Conservation (phyloP, 2,888 invertebrate species). For the Drosophila ustulata region DNA sequence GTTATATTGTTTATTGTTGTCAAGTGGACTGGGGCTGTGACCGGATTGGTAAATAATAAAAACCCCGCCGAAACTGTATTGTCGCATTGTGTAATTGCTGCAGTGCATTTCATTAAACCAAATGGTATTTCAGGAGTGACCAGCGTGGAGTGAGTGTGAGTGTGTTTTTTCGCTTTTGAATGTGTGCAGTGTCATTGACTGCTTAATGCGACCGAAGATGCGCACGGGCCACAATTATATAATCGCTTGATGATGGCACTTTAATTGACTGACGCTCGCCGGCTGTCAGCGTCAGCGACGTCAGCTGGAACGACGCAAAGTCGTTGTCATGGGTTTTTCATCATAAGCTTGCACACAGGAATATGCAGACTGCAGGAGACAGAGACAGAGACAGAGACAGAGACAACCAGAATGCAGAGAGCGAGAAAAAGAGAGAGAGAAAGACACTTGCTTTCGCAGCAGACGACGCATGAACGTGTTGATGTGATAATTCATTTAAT, state of each 20-base stretch:
- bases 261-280: conserved; percentile 57
- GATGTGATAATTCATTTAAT: conserved; percentile 66
- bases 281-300: conserved; percentile 41
- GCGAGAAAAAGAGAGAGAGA: not conserved
- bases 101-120: conserved; percentile 49
- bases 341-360: conserved; percentile 13
- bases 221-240: conserved; percentile 62
- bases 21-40: not conserved
- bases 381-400: conserved; percentile 18
- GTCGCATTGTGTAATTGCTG: conserved; percentile 55
- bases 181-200: conserved; percentile 74
- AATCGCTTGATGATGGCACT: conserved; percentile 70
- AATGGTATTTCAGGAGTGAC: conserved; percentile 19
- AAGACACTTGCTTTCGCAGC: conserved; percentile 7
- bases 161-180: not conserved
- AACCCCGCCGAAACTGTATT: conserved; percentile 6
- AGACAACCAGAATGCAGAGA: not conserved
- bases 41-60: conserved; percentile 18
- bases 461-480: conserved; percentile 52
- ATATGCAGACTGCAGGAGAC: not conserved
- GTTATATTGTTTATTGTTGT: not conserved
- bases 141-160: not conserved
- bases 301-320: conserved; percentile 28
- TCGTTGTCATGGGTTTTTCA: conserved; percentile 28
- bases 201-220: conserved; percentile 63